Conservation (phyloP, 2,113 vertebrate species). For the Bucco capensis region DNA sequence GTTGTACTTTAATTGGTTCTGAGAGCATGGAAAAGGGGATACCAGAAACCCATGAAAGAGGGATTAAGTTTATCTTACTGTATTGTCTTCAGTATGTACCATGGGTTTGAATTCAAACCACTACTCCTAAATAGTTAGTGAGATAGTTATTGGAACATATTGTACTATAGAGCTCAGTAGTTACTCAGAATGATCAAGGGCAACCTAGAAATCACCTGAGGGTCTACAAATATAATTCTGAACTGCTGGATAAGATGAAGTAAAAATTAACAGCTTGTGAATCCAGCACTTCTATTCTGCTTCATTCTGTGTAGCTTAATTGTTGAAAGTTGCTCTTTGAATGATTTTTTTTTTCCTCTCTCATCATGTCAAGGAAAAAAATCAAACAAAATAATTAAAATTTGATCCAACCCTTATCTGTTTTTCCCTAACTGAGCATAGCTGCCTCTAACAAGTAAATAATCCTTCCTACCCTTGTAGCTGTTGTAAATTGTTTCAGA, state of each 20-base stretch:
- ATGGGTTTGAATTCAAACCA: neutral
- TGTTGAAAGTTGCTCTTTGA: neutral
- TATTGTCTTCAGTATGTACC: neutral
- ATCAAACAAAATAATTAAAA: slow-evolving; percentile 29
- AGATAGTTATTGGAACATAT: neutral
- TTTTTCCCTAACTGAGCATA: neutral
- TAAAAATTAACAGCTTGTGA: neutral
- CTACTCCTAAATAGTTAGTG: neutral
- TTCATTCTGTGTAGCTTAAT: neutral
- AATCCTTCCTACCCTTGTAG: neutral
- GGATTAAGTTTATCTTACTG: neutral
- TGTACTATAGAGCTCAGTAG: neutral
- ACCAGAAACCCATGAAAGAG: neutral
- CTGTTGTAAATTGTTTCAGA: neutral
- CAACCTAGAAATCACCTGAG: neutral
- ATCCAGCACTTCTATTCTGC: neutral
- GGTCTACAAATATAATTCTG: neutral
- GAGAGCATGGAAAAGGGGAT: neutral
- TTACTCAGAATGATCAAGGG: neutral
- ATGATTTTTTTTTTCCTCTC: neutral
- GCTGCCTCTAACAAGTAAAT: neutral
- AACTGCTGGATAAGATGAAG: neutral
- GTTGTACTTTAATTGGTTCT: neutral
- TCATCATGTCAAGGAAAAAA: neutral
- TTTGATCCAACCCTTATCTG: neutral